These are phyloP conservation scores for Lagopus leucura DNA, from an alignment of 2,113 vertebrate genomes.

Conservation along the genomic window DNA sequence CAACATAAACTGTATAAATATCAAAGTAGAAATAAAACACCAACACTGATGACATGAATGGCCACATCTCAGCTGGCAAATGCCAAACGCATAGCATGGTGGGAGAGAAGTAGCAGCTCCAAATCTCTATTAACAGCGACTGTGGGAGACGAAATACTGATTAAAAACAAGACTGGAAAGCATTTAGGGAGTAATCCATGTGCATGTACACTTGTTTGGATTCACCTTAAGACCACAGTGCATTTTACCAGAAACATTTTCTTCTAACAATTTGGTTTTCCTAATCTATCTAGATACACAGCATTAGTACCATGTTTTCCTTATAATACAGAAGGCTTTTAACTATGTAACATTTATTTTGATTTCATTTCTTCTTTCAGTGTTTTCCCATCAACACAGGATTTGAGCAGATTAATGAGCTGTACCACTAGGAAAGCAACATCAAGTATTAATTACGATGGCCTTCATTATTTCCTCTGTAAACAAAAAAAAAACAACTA, in stretches of 20 bases:
- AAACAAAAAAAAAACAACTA: not conserved
- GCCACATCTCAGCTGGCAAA: constrained; percentile 26
- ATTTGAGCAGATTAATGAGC: not conserved
- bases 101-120: constrained; percentile 20
- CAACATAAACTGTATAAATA: not conserved
- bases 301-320: not conserved
- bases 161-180: not conserved
- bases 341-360: not conserved
- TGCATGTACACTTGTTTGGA: not conserved
- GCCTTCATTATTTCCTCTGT: not conserved
- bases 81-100: not conserved
- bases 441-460: not conserved
- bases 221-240: not conserved
- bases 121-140: not conserved
- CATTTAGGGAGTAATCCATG: not conserved
- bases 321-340: not conserved
- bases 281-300: not conserved
- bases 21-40: constrained; percentile 19
- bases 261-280: constrained; percentile 34
- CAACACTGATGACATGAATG: constrained; percentile 12
- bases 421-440: not conserved
- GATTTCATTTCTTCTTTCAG: not conserved
- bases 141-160: not conserved
- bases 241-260: constrained; percentile 17
- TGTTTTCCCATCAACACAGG: not conserved